Conservation (phyloP, 2,888 invertebrate genomes). For the Epirrhoe tristata region DNA sequence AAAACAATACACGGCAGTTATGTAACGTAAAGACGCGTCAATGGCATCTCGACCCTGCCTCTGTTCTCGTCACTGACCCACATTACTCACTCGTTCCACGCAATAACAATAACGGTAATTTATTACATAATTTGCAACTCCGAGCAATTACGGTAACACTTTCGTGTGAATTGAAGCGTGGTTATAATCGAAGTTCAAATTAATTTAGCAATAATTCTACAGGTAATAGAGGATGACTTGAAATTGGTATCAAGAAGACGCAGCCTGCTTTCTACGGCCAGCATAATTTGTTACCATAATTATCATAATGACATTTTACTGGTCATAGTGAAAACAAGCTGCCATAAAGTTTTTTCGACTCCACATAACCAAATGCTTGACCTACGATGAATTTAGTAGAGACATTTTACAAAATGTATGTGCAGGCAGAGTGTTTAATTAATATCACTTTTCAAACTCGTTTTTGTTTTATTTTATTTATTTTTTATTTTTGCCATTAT, state of each 20-base stretch:
- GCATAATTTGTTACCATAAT: no score
- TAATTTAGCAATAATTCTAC: neutral
- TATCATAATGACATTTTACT: no score
- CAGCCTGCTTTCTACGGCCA: no score
- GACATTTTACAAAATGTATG: constrained; percentile 16
- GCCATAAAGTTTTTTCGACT: neutral
- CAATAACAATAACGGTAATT: constrained; percentile 76
- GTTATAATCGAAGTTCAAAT: constrained; percentile 22
- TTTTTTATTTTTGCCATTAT: no score
- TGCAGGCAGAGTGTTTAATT: constrained; percentile 1
- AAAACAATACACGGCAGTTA: constrained; percentile 74
- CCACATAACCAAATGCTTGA: neutral
- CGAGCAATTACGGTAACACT: constrained; percentile 58
- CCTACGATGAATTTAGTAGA: constrained; percentile 7
- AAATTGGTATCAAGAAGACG: neutral
- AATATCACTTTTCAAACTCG: no score
- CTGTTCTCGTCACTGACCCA: constrained; percentile 82
- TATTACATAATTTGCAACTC: constrained; percentile 68
- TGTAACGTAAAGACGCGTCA: constrained; percentile 76
- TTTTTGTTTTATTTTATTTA: no score
- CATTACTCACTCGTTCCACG: constrained; percentile 73
- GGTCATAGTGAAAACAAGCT: neutral
- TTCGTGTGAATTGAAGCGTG: constrained; percentile 38
- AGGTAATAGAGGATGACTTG: neutral
- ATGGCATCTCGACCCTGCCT: constrained; percentile 83